Evolutionary conservation across 2,797 vertebrate species (phyloP).

Genomic region (Neopelma chrysocephalum): DNA sequence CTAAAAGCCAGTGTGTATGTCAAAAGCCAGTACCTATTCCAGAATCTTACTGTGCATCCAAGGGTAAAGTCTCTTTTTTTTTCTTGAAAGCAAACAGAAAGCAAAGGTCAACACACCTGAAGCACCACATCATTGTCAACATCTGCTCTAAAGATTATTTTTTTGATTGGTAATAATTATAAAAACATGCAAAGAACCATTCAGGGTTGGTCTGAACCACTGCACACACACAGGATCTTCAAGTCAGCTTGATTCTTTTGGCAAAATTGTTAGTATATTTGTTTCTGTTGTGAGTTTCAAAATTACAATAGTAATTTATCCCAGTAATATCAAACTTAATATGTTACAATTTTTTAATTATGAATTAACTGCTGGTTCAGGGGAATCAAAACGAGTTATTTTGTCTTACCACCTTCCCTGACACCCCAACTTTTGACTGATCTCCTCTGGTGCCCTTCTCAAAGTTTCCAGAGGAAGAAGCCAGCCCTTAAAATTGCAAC

Average conservation of each 20-base stretch:
- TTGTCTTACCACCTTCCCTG: not conserved
- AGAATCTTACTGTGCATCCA: not conserved
- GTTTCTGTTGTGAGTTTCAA: not conserved
- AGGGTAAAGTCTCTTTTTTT: not conserved
- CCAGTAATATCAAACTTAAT: not conserved
- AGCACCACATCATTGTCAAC: not conserved
- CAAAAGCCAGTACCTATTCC: not conserved
- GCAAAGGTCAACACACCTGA: not conserved
- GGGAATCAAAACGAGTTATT: not conserved
- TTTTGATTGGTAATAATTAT: not conserved
- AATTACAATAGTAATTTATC: not conserved
- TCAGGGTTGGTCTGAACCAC: not conserved
- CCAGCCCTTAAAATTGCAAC: not conserved
- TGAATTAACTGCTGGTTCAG: not conserved
- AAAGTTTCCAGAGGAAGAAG: not conserved
- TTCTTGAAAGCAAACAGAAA: not conserved
- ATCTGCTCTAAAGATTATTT: not conserved
- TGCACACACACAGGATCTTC: not conserved
- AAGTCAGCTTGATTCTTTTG: not conserved
- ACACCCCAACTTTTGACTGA: not conserved
- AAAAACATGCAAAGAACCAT: not conserved
- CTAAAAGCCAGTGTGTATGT: not conserved
- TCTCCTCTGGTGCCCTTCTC: not conserved
- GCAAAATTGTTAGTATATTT: not conserved
- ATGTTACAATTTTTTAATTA: not conserved